phyloP scores from a whole-genome alignment of 1,140 invertebrate genomes.

The Bombus haemorrhoidalis region DNA sequence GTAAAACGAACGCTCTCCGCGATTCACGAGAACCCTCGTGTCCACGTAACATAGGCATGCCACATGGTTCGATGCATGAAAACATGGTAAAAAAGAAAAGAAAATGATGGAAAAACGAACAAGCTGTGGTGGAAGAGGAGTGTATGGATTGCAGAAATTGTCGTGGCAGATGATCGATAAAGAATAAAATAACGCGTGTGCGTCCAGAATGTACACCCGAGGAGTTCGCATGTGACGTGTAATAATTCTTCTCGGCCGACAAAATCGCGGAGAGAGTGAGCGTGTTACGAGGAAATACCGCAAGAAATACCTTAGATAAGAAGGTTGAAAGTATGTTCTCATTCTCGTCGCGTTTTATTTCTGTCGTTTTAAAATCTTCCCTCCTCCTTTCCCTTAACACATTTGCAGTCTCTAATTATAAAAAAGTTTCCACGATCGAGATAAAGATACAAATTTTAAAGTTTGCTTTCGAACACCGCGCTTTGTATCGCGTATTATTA shows the following conservation, averaged over 20 bases:
- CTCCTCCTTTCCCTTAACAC: neutral
- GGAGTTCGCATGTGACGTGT: constrained; percentile 26
- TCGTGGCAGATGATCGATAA: constrained; percentile 30
- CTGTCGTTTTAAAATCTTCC: neutral
- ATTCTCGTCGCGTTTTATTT: too few relatives aligned
- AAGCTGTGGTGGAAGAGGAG: neutral
- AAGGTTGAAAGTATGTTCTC: neutral
- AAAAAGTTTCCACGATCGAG: neutral
- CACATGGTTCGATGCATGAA: neutral
- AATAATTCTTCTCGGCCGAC: constrained; percentile 20
- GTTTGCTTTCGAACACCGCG: neutral
- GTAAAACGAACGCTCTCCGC: too few relatives aligned
- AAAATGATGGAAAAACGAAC: neutral
- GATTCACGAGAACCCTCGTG: too few relatives aligned
- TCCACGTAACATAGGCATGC: too few relatives aligned
- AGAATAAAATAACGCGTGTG: constrained; percentile 34
- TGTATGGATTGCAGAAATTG: neutral
- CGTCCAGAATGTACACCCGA: constrained; percentile 17
- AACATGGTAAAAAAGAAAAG: neutral
- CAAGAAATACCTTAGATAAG: neutral
- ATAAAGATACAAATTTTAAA: neutral
- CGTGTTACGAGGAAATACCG: neutral
- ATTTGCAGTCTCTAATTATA: neutral
- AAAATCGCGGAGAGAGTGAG: neutral
- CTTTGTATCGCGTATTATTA: neutral